Evolutionary conservation across 2,888 invertebrate genomes (phyloP), one percentile per base, ranked within the genome.

Genomic region (Scaptomyza caliginosa): DNA sequence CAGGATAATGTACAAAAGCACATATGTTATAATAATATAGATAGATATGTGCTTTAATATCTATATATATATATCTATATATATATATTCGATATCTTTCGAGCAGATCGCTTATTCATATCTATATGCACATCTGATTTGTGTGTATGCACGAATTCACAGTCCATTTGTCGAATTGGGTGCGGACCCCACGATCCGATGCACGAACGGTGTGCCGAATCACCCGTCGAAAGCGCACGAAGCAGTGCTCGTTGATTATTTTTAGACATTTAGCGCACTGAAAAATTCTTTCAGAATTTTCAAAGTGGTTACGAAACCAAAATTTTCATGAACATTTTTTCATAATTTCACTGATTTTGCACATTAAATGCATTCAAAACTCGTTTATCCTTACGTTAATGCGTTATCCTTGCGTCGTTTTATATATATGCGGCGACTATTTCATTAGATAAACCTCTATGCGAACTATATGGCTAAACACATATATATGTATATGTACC

Each of bases 251-350:
- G 77, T 66, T 55, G 65, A 69, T 74, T 90, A 83, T 89, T 90
- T 89, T 89, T 90, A 90, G 89, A 89, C 87, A 89, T 90, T 90
- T 90, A 90, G 90, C 90, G 87, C 89, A 90, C 86, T 88, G 84
- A 81, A 77, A 77, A 79, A 75, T 78, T 79, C 75, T 77, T 81
- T 83, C 55, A 67, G 77, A 76, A 89, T 87, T 84, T 77, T 80
- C 66, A 54, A 73, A 72, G 76, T 84, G 86, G 88, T 89, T 90
- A 89, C 89, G 89, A 89, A 89, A 89, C 78, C 77, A 85, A 74
- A 81, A 55, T 76, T 58, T 77, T 77, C 76, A 69, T 75, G 56
- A 77, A 69, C 54, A 67, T 57, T 72, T 68, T 68, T 54, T 42
- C 48, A 60, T 59, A 54, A 57, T 68, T 73, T 73, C 57, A 77